Base-by-base conservation (phyloP, 2,888 invertebrate genomes). In the Parnassius smintheus region DNA sequence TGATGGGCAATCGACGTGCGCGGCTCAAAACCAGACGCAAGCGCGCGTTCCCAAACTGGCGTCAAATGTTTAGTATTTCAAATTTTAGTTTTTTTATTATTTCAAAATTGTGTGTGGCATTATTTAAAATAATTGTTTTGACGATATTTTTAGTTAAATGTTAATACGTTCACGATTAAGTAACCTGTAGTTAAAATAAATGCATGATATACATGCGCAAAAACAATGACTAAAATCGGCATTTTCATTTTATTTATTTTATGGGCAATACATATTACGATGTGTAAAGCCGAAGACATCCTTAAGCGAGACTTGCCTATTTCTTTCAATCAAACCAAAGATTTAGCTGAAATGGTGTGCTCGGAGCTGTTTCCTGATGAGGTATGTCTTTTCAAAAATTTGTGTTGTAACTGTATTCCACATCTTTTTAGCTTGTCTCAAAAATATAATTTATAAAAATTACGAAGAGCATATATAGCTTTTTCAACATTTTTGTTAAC, bases 1-100 rank as follows among this genome's bases (percentile, higher is more conserved):
- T 70, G 74, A 72, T 74, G 77, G 75, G 79, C 82, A 73, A 69
- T 68, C 73, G 68, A 70, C 75, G 75, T 80, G 79, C 80, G 77
- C 78, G 76, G 52, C 60, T 64, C 62, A 48, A 35, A 64, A 56
- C 35, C 46, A 22, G 12, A 56, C 56, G 48, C 35, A 59, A 53
- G 46, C 35, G 45, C 64, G 59, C 55, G 45, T 57, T 57, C 55
- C 46, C n/a, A n/a, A 9, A 57, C 41, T 53, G 44, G 55, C 60
- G 56, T 56, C 49, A 11, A 35, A 53, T 11, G 41, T 48, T 49
- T 13, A 49, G 49, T 49, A 9, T 49, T 49, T 11, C 13, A 8
- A 13, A 13, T 49, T 13, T 49, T 11, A 44, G 9, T 44, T 8
- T 44, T 44, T 11, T 44, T 44, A 4, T 4, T 35, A 35, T 4